phyloP scores from a whole-genome alignment of 1,140 invertebrate species.

The Hormaphis cornu region DNA sequence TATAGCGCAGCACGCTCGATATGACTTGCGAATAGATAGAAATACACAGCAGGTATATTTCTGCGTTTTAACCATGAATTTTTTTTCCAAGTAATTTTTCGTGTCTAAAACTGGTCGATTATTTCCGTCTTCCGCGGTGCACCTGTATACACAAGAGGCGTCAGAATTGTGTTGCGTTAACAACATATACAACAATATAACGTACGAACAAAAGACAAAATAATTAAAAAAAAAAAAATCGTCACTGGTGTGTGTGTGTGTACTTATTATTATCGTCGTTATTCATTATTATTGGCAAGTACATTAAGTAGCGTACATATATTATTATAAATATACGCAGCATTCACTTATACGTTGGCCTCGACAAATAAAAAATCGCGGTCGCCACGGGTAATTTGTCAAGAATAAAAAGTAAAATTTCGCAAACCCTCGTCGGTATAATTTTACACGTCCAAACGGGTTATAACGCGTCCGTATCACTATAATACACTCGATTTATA shows the following conservation, averaged over 20 bases:
- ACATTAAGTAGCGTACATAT: background rate
- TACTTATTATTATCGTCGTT: conserved; percentile 1
- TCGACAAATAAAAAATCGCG: conserved; percentile 8
- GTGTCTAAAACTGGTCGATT: background rate
- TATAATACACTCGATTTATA: too few species aligned
- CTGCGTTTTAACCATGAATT: too few species aligned
- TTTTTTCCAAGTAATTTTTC: too few species aligned
- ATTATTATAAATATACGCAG: too few species aligned
- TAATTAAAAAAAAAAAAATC: too few species aligned
- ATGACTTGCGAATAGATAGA: too few species aligned
- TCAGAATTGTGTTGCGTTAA: background rate
- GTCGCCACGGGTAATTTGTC: background rate
- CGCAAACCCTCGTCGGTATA: too few species aligned
- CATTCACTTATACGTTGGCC: conserved; percentile 2
- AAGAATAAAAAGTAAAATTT: background rate
- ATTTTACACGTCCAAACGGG: too few species aligned
- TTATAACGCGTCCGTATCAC: too few species aligned
- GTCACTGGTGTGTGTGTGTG: background rate
- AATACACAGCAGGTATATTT: too few species aligned
- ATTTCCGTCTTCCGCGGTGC: background rate
- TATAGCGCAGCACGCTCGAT: too few species aligned
- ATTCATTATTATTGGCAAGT: background rate
- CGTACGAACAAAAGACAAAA: too few species aligned
- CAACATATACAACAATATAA: background rate
- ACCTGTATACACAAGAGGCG: background rate